Evolutionary conservation across 1,140 invertebrate species (phyloP), one percentile per base, ranked within the genome.

Genomic region (Lysiphlebus fabarum): DNA sequence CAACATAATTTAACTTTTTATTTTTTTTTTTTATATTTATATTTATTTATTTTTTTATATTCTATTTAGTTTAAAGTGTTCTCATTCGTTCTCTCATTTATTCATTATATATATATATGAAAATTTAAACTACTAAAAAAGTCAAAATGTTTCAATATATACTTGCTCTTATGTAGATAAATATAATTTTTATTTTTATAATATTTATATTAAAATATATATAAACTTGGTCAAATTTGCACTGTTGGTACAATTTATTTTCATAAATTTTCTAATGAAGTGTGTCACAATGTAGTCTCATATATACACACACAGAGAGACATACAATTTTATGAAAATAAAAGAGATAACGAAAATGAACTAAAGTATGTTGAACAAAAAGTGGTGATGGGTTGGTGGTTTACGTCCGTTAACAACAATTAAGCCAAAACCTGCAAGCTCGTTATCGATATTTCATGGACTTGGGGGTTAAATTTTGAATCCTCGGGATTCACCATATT

Each of bases 371-470:
- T 36, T 11, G 47, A 17, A 5, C n/a, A 6, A 33, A 14, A 10
- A 33, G 17, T n/a, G 47, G 49, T 33, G 17, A 34, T 26, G 57
- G 40, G 17, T 9, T 44, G 34, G 33, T 38, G 36, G 38, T 50
- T 51, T 33, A 17, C 40, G 48, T 58, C 49, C 57, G 53, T 58
- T 58, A 53, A 58, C 57, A 53, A 53, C 57, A 58, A 58, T 58
- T 58, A 58, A 12, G 48, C 49, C 41, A 12, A 53, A 58, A 58
- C 33, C 49, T 49, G 38, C 12, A 26, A 26, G 48, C 57, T 58
- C 57, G 57, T 58, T 58, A 58, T 58, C 57, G 57, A 58, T 58
- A 58, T 58, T 58, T 58, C 57, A 58, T 58, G 57, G 49, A 53
- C 49, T 58, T 58, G 51, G 17, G 48, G 57, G 57, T 53, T 58